Percentiles rank a stretch among this genome's conserved stretches.
Conservation (phyloP, 1,140 invertebrate genomes). For the Drosophila pachea region DNA sequence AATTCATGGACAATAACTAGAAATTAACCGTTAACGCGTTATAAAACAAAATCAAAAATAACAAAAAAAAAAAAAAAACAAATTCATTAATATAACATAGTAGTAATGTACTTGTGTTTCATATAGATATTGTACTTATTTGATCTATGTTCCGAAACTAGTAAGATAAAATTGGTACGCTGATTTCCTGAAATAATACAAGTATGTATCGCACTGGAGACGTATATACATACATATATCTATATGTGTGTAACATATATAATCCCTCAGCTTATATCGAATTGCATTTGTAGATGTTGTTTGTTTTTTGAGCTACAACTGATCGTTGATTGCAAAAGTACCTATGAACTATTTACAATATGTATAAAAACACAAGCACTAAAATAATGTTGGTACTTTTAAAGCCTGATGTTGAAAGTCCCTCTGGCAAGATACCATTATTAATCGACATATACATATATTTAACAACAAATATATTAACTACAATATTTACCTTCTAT, state of each 20-base stretch:
- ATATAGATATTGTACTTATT: slow-evolving; percentile 50
- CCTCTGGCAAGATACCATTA: slow-evolving; percentile 58
- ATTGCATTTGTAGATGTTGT: slow-evolving; percentile 72
- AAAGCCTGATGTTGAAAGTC: slow-evolving; percentile 49
- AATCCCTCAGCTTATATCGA: slow-evolving; percentile 54
- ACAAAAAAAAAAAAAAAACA: slow-evolving; percentile 28
- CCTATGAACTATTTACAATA: slow-evolving; percentile 51
- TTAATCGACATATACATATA: slow-evolving; percentile 50
- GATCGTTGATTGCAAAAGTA: slow-evolving; percentile 66
- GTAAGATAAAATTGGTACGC: slow-evolving; percentile 62
- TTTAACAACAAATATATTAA: slow-evolving; percentile 43
- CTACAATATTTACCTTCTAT: slow-evolving; percentile 63
- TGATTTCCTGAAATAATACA: slow-evolving; percentile 54
- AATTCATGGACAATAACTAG: slow-evolving; percentile 70
- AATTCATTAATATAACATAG: slow-evolving; percentile 37
- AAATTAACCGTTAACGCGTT: slow-evolving; percentile 70
- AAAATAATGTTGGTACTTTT: slow-evolving; percentile 53
- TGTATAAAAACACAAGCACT: slow-evolving; percentile 13
- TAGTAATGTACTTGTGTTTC: slow-evolving; percentile 57
- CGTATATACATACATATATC: slow-evolving; percentile 59
- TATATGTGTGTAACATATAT: slow-evolving; percentile 27
- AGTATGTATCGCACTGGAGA: slow-evolving; percentile 38
- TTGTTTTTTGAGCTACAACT: slow-evolving; percentile 67
- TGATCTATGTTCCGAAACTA: slow-evolving; percentile 41
- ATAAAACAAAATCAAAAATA: slow-evolving; percentile 16